Conservation (phyloP, 1,140 invertebrate species). For the Planococcus citri region DNA sequence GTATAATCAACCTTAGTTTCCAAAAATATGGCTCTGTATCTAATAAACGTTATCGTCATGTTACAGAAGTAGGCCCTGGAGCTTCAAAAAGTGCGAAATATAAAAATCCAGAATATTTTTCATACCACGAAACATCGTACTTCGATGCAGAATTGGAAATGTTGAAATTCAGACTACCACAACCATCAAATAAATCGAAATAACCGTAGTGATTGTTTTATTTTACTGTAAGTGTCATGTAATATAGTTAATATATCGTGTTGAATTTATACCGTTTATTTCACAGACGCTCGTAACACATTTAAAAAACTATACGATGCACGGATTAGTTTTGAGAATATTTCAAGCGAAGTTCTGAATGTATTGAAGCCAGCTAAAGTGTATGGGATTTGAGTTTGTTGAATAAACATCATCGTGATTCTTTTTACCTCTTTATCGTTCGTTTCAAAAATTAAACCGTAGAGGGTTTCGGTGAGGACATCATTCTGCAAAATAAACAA, state of each 20-base stretch:
- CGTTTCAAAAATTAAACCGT: too few species aligned
- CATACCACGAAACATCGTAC: slow-evolving; percentile 61
- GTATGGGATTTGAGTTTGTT: too few species aligned
- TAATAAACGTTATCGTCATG: slow-evolving; percentile 4
- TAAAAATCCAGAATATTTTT: slow-evolving; percentile 78
- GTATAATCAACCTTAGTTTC: not conserved
- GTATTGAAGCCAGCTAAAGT: too few species aligned
- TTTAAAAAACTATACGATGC: too few species aligned
- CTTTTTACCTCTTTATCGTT: too few species aligned
- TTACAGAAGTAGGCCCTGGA: not conserved
- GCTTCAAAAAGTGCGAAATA: slow-evolving; percentile 58
- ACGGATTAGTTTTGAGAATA: too few species aligned
- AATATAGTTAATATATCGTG: not conserved
- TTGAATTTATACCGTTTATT: not conserved
- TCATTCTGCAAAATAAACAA: too few species aligned
- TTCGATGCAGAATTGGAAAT: slow-evolving; percentile 77
- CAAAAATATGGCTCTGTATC: not conserved
- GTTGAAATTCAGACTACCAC: slow-evolving; percentile 56
- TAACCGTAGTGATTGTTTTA: not conserved
- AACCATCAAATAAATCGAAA: slow-evolving; percentile 42
- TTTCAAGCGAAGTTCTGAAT: too few species aligned
- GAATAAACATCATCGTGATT: too few species aligned
- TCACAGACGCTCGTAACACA: too few species aligned
- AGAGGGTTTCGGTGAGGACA: too few species aligned
- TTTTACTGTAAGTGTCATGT: not conserved